Evolutionary conservation across 2,113 vertebrate genomes (phyloP).

Genomic region (Podocnemis expansa): DNA sequence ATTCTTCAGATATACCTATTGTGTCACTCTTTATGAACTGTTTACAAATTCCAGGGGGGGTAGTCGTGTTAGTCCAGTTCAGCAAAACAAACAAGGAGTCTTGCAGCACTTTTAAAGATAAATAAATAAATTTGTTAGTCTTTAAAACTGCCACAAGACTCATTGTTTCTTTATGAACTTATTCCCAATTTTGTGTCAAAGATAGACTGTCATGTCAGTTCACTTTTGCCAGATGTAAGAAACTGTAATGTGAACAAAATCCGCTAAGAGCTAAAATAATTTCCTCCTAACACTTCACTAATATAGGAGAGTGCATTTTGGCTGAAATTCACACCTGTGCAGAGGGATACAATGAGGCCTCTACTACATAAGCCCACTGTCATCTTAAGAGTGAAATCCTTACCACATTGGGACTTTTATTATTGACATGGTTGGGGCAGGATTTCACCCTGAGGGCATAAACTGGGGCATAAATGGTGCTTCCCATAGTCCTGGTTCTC

Average conservation of each 20-base stretch:
- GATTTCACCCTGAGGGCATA: neutral
- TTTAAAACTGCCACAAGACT: no score
- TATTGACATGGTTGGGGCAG: neutral
- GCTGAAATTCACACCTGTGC: neutral
- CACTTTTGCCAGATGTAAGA: neutral
- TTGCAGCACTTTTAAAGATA: no score
- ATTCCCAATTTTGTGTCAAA: neutral
- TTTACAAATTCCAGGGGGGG: no score
- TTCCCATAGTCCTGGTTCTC: neutral
- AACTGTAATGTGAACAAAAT: neutral
- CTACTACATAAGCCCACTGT: fast-evolving
- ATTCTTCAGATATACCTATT: neutral
- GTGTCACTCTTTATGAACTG: neutral
- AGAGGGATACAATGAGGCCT: neutral
- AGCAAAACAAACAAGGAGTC: no score
- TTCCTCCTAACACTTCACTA: neutral
- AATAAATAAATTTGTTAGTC: no score
- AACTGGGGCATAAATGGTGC: neutral
- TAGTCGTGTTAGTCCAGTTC: no score
- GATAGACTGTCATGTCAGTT: neutral
- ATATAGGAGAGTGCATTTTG: neutral
- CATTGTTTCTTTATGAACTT: neutral
- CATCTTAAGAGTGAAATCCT: neutral
- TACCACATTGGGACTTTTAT: neutral
- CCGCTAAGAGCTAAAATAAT: neutral